phyloP scores from a whole-genome alignment of 2,888 invertebrate genomes.

The Pantelozetes paolii region DNA sequence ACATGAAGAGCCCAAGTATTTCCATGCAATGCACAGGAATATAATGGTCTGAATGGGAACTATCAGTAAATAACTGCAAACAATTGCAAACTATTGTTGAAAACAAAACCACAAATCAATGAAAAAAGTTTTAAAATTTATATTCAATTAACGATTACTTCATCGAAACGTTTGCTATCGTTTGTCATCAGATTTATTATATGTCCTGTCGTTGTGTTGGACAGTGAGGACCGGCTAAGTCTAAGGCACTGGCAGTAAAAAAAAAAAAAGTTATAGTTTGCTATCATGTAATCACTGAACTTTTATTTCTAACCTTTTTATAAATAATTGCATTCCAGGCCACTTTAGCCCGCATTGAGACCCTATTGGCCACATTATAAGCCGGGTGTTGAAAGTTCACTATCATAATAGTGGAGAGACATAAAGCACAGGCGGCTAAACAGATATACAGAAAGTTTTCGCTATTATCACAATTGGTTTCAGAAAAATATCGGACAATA shows the following conservation, averaged over 20 bases:
- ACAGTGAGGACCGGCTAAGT: conserved; percentile 69
- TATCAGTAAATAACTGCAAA: conserved; percentile 8
- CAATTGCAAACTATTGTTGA: background rate
- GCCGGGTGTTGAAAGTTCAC: conserved; percentile 78
- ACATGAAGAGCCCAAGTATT: conserved; percentile 53
- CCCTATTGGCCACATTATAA: conserved; percentile 73
- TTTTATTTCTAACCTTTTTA: conserved; percentile 60
- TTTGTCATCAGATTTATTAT: conserved; percentile 92
- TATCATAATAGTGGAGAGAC: conserved; percentile 69
- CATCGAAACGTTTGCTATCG: conserved; percentile 85
- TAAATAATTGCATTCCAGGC: conserved; percentile 77
- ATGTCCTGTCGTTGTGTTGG: conserved; percentile 81
- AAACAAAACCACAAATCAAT: background rate
- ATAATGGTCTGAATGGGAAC: conserved; percentile 36
- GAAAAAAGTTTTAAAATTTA: background rate
- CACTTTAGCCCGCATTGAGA: conserved; percentile 76
- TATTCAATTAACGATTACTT: conserved; percentile 47
- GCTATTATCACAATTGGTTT: background rate
- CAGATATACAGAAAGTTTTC: background rate
- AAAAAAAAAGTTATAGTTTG: conserved; percentile 12
- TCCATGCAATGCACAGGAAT: conserved; percentile 17
- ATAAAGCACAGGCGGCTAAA: conserved; percentile 59
- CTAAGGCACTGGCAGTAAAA: conserved; percentile 49
- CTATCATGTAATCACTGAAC: background rate
- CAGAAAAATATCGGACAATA: conserved; percentile 54